These are phyloP conservation scores for Leptopilina drosophilae DNA, from an alignment of 2,888 invertebrate species.

Conservation along the genomic window DNA sequence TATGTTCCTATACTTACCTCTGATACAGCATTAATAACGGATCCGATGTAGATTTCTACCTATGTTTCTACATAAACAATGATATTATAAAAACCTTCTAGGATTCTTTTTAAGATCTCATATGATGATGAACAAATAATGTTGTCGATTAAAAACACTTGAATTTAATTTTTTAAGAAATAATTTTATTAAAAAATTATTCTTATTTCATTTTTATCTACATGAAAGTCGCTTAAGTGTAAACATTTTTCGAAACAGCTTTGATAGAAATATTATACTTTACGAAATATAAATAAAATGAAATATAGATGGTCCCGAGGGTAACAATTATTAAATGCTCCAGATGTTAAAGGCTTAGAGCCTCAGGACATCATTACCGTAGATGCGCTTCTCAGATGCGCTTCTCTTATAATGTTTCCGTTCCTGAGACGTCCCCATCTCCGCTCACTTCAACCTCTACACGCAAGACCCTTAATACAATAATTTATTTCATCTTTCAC, in stretches of 20 bases:
- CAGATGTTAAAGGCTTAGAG: constrained; percentile 21
- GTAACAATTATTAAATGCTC: constrained; percentile 39
- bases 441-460: constrained; percentile 17
- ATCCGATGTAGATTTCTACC: no score
- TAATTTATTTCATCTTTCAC: constrained; percentile 25
- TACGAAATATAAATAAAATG: constrained; percentile 14
- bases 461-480: constrained; percentile 18
- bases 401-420: constrained; percentile 33
- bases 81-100: no score
- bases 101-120: no score
- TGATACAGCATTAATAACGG: no score
- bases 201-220: neutral
- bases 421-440: constrained; percentile 30
- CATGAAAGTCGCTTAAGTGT: neutral
- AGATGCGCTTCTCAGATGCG: constrained; percentile 33
- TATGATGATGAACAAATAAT: no score
- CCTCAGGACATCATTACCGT: constrained; percentile 38
- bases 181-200: neutral
- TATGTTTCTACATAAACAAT: no score
- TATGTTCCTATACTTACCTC: no score
- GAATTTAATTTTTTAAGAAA: no score
- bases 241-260: neutral
- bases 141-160: no score
- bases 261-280: neutral
- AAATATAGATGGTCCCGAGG: constrained; percentile 22